A percentile compares a stretch with the other conserved stretches of the same genome.
Conservation (phyloP, 2,113 vertebrate species). For the Antennarius striatus region DNA sequence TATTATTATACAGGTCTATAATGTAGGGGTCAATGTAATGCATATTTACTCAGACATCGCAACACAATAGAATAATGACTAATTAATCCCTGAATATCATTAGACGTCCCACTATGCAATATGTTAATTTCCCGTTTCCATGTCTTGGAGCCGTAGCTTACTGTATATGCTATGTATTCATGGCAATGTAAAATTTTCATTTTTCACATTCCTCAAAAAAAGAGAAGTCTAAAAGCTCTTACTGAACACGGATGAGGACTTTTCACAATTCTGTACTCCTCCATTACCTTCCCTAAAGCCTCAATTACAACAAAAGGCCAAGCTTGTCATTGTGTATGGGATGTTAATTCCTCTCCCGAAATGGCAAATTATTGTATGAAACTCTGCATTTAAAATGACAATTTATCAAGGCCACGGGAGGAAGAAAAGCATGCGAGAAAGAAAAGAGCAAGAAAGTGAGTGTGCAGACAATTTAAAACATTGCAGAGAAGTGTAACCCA, state of each 20-base stretch:
- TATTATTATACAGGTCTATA: not conserved
- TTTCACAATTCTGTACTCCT: conserved; percentile 26
- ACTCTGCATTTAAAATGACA: conserved; percentile 62
- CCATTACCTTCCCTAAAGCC: conserved; percentile 58
- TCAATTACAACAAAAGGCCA: conserved; percentile 71
- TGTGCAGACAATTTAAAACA: conserved; percentile 7
- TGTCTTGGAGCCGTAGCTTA: too few species aligned
- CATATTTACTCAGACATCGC: too few species aligned
- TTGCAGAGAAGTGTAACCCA: conserved; percentile 7
- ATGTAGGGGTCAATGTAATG: not conserved
- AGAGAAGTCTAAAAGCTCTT: conserved; percentile 28
- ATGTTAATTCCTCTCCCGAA: conserved; percentile 69
- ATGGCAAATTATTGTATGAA: conserved; percentile 65
- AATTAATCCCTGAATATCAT: not conserved
- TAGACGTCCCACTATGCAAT: not conserved
- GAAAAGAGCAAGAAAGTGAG: not conserved
- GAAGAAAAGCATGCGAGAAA: conserved; percentile 7
- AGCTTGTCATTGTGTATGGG: conserved; percentile 57
- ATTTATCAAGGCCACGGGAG: conserved; percentile 64
- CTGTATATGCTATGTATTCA: not conserved
- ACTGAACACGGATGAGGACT: conserved; percentile 9
- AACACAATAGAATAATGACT: not conserved
- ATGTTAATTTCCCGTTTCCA: too few species aligned
- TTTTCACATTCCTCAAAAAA: not conserved
- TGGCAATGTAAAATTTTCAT: not conserved